Base-by-base conservation (phyloP, 2,113 vertebrate genomes). In the Clarias gariepinus region DNA sequence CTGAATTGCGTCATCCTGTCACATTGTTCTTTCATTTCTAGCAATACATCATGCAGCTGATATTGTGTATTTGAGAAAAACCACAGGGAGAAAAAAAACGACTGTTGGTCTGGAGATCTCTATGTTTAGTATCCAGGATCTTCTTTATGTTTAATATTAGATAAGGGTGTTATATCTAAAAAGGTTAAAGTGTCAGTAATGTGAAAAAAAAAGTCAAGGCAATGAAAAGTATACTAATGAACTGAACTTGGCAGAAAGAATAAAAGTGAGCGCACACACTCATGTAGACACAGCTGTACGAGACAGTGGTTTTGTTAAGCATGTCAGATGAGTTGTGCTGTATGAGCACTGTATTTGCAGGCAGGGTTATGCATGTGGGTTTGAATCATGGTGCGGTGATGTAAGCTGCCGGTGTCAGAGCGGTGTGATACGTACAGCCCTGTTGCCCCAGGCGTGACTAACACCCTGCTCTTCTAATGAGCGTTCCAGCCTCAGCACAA, bases 391-490 rank as follows among this genome's bases (percentile, higher is more conserved):
- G 10, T 11, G 11, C 16, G 41, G 71, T 80, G 88, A 84, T 84
- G 76, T 84, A 64, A 80, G 52, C 58, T 36, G 30, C 21, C 11
- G n/a, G 12, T 25, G 52, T 30, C 81, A 68, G 52, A 33, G 21
- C 52, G 78, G 71, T n/a, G 13, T 11, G 79, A 61, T 28, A 1
- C 69, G 30, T 68, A 23, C 47, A 19, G 64, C 30, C 9, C 28
- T 80, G 60, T 73, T 25, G 15, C 41, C 80, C 23, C 61, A 79
- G 84, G 52, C 10, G 1, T 69, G 61, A 82, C 25, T 33, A 88
- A 82, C 71, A 4, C 30, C 16, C 53, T 82, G 69, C 66, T 88
- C 13, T 76, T 63, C 82, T 71, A 84, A 74, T 52, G 30, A 33
- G 57, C 28, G 55, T 30, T 63, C 33, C 23, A 13, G 33, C 8